phyloP scores from a whole-genome alignment of 2,888 invertebrate genomes.

The Eumerus sabulonum region DNA sequence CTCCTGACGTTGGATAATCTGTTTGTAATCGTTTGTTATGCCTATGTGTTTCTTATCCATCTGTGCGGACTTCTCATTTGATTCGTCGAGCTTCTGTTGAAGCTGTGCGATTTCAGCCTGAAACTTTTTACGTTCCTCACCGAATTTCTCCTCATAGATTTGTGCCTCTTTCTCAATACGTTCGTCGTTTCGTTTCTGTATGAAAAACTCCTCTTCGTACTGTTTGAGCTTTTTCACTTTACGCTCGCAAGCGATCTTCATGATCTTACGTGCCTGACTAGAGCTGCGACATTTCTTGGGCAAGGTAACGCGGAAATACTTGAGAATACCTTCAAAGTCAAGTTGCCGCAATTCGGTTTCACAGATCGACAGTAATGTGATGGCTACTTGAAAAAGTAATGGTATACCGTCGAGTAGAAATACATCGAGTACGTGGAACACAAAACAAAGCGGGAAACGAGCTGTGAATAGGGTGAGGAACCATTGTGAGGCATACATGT shows the following conservation, averaged over 20 bases:
- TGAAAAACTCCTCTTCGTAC: constrained; percentile 94
- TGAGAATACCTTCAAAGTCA: constrained; percentile 98
- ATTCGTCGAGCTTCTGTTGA: constrained; percentile 87
- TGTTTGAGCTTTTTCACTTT: constrained; percentile 96
- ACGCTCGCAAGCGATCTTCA: constrained; percentile 93
- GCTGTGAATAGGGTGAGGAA: constrained; percentile 99
- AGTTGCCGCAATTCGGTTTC: constrained; percentile 93
- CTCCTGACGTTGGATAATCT: constrained; percentile 93
- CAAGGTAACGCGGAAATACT: constrained; percentile 97
- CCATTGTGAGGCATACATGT: constrained; percentile 99
- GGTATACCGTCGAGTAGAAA: constrained; percentile 97
- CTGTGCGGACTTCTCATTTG: constrained; percentile 86
- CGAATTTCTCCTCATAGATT: constrained; percentile 85
- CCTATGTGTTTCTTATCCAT: constrained; percentile 87
- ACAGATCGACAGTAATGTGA: constrained; percentile 94
- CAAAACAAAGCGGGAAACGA: constrained; percentile 96
- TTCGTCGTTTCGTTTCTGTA: constrained; percentile 85
- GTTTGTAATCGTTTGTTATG: constrained; percentile 95
- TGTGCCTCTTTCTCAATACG: constrained; percentile 83
- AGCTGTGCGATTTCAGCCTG: constrained; percentile 81
- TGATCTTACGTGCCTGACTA: constrained; percentile 91
- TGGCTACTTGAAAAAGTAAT: constrained; percentile 96
- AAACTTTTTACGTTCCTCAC: constrained; percentile 79
- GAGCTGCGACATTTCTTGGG: constrained; percentile 98
- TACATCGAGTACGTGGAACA: constrained; percentile 98